Percentiles rank a stretch among this genome's conserved stretches.
phyloP scores from a whole-genome alignment of 2,797 vertebrate genomes.

The Hypotaenidia philippensis region DNA sequence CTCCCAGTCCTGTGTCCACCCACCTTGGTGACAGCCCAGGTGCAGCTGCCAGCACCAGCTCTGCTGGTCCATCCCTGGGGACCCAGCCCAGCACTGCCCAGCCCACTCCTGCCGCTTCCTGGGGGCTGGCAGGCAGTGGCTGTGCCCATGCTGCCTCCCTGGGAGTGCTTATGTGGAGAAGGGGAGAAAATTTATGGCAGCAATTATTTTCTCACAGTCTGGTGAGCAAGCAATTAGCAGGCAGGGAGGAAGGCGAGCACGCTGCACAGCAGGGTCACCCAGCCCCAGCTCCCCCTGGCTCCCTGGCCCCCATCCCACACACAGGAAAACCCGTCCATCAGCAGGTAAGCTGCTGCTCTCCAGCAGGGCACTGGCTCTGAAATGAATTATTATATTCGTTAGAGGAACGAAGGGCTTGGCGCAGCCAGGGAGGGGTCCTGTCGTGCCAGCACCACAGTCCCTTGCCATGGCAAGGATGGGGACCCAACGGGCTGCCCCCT shows the following conservation, averaged over 20 bases:
- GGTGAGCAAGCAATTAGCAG: slow-evolving; percentile 69
- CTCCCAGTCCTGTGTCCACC: accelerated
- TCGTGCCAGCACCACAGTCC: neutral
- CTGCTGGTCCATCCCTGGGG: neutral
- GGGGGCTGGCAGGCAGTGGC: neutral
- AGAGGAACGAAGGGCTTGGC: neutral
- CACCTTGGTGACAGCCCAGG: accelerated
- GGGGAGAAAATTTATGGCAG: slow-evolving; percentile 66
- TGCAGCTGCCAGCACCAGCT: neutral
- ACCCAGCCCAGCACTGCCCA: neutral
- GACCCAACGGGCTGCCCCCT: neutral
- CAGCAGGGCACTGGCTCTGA: neutral
- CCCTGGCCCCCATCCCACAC: neutral
- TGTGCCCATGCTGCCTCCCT: neutral
- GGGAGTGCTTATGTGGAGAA: neutral
- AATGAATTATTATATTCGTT: slow-evolving; percentile 56
- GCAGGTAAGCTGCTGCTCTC: slow-evolving; percentile 32
- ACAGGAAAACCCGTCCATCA: too few species aligned
- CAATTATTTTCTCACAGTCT: slow-evolving; percentile 74
- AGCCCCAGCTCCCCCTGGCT: neutral
- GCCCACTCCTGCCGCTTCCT: neutral
- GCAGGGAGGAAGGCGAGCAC: slow-evolving; percentile 16
- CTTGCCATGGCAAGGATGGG: accelerated
- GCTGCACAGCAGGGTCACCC: neutral
- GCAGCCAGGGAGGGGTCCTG: neutral